Evolutionary conservation across 2,888 invertebrate genomes (phyloP).

Genomic region (Tinea semifulvella): DNA sequence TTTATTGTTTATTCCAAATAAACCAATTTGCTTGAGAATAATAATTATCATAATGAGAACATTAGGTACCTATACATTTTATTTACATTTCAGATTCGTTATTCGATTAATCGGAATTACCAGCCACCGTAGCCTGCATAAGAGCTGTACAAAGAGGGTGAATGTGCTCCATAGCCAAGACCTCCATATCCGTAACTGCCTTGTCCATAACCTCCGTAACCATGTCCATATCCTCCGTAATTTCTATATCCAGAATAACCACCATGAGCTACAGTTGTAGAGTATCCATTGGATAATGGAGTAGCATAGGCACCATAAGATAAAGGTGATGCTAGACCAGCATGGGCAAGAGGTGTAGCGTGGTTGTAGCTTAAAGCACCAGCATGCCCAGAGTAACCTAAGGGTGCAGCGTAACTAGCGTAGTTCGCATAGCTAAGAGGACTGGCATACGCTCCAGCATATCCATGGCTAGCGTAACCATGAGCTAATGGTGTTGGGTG

Average conservation of each 20-base stretch:
- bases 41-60: conserved; percentile 1
- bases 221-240: not conserved
- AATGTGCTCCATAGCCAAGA: conserved; percentile 24
- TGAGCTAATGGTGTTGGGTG: conserved; percentile 13
- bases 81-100: not conserved
- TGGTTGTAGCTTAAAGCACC: not conserved
- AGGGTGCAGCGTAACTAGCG: not conserved
- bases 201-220: not conserved
- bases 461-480: not conserved
- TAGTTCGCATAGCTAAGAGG: conserved; percentile 3
- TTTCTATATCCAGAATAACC: not conserved
- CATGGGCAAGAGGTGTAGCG: conserved; percentile 28
- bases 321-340: conserved; percentile 16
- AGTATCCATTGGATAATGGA: conserved; percentile 19
- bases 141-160: conserved; percentile 24
- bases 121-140: conserved; percentile 30
- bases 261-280: conserved; percentile 16
- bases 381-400: not conserved
- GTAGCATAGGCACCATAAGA: conserved; percentile 21
- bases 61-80: too few species aligned
- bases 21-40: not conserved
- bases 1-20: not conserved
- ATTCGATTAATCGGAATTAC: conserved; percentile 15
- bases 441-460: conserved; percentile 22
- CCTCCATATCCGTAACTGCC: conserved; percentile 15